A percentile compares a stretch with the other conserved stretches of the same genome.
These are phyloP conservation scores for Rhagium mordax DNA, from an alignment of 2,888 invertebrate species.

Conservation along the genomic window DNA sequence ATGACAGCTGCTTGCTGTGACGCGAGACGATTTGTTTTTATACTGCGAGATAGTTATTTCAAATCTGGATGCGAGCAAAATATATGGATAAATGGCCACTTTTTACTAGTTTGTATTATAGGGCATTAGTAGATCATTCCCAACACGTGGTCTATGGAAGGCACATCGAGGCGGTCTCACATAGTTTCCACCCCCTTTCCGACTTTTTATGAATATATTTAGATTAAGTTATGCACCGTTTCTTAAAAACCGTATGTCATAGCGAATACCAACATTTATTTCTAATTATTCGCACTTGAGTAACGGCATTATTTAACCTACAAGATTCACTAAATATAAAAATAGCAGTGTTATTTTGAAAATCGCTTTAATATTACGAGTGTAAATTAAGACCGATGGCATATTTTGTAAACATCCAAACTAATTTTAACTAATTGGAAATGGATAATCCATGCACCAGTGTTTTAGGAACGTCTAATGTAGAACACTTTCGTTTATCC, in stretches of 20 bases:
- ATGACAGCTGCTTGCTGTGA: conserved; percentile 26
- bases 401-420: background rate
- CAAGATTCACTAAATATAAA: background rate
- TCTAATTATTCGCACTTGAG: too few species aligned
- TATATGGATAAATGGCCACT: background rate
- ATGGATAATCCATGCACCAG: background rate
- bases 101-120: background rate
- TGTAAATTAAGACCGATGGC: background rate
- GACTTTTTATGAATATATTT: too few species aligned
- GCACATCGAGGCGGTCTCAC: conserved; percentile 2
- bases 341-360: background rate
- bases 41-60: background rate
- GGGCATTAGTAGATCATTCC: background rate
- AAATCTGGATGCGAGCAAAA: background rate
- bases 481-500: too few species aligned
- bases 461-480: too few species aligned
- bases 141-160: conserved; percentile 12
- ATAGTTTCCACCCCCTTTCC: background rate
- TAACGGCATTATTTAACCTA: too few species aligned
- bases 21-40: background rate
- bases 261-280: too few species aligned
- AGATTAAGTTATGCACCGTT: too few species aligned
- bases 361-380: background rate
- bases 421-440: background rate
- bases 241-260: too few species aligned